Evolutionary conservation across 2,888 invertebrate genomes (phyloP).

Genomic region (Bugula neritina): DNA sequence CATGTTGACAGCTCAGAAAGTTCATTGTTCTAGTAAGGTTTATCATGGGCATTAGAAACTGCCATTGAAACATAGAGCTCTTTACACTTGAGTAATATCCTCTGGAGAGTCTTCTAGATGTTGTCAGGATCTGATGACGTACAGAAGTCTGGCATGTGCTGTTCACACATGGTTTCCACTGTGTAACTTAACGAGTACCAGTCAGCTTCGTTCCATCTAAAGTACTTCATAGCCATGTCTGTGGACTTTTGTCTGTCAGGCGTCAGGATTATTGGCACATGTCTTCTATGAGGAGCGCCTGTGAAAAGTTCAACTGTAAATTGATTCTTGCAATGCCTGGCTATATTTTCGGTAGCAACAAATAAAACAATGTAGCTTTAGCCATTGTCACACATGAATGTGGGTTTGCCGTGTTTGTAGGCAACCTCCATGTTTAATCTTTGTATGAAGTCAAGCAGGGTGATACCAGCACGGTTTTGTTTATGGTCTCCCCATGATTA

Average conservation of each 20-base stretch:
- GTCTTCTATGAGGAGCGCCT: constrained; percentile 5
- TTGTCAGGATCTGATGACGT: constrained; percentile 19
- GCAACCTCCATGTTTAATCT: background rate
- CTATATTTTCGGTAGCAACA: background rate
- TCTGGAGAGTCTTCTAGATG: background rate
- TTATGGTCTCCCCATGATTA: background rate
- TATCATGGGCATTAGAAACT: background rate
- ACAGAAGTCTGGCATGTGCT: background rate
- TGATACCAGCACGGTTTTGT: background rate
- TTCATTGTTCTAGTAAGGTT: constrained; percentile 10
- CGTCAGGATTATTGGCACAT: background rate
- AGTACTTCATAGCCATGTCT: background rate
- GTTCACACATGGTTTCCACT: constrained; percentile 7
- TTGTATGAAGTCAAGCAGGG: background rate
- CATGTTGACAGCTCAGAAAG: constrained; percentile 21
- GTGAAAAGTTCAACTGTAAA: constrained; percentile 16
- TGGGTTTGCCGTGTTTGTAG: background rate
- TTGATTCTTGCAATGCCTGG: background rate
- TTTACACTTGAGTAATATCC: constrained; percentile 6
- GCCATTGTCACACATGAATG: constrained; percentile 2
- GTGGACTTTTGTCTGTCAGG: constrained; percentile 3
- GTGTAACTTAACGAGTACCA: constrained; percentile 12
- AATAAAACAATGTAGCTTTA: constrained; percentile 12
- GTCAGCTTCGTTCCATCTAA: constrained; percentile 20
- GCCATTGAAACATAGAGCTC: constrained; percentile 9